Conservation (phyloP, 2,797 vertebrate species). For the Cossypha dichroa region DNA sequence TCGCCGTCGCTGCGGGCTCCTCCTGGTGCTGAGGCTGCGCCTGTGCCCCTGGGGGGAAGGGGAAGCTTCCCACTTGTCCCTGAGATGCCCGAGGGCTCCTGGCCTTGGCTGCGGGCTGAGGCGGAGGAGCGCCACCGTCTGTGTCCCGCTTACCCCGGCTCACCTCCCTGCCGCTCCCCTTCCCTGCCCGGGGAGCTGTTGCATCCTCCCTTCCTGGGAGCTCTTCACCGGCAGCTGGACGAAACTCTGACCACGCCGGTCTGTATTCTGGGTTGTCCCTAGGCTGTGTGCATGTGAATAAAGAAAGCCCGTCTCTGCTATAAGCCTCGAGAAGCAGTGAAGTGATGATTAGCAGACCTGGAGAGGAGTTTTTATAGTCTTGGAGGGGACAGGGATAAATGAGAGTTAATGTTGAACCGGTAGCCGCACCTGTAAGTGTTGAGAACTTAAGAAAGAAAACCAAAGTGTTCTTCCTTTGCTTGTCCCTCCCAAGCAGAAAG, state of each 20-base stretch:
- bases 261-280: not conserved
- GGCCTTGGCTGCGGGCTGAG: not conserved
- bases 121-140: rapidly evolving
- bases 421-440: not conserved
- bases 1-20: not conserved
- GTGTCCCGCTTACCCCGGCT: not conserved
- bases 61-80: not conserved
- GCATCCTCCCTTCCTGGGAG: not conserved
- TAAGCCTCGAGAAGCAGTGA: not conserved
- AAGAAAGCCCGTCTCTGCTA: not conserved
- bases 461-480: not conserved
- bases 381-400: not conserved
- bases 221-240: not conserved
- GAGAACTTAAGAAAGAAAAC: not conserved
- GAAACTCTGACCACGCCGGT: not conserved
- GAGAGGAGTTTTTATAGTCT: not conserved
- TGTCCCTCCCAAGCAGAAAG: not conserved
- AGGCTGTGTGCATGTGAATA: not conserved
- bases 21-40: not conserved
- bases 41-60: not conserved
- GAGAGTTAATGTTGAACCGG: not conserved
- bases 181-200: not conserved
- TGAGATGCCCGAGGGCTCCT: not conserved
- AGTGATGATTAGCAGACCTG: not conserved
- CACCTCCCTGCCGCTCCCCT: not conserved